A percentile compares a stretch with the other conserved stretches of the same genome.
Conservation (phyloP, 2,888 invertebrate genomes). For the Bugulina stolonifera region DNA sequence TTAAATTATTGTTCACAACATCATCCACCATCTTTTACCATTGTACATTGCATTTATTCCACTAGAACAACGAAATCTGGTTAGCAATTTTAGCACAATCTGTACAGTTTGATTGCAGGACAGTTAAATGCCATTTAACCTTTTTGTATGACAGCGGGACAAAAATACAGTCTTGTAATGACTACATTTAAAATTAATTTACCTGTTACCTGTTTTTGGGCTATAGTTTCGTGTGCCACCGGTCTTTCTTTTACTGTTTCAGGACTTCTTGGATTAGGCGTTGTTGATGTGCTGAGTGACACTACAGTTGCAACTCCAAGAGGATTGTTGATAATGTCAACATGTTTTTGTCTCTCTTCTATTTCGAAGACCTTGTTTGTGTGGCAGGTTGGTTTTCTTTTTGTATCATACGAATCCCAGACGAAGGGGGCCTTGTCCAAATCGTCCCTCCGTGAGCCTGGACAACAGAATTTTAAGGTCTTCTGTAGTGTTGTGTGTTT, state of each 20-base stretch:
- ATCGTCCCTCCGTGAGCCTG: not conserved
- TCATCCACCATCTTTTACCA: too few species aligned
- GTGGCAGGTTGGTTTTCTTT: not conserved
- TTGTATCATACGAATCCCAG: not conserved
- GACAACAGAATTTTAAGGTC: not conserved
- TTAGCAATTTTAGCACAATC: too few species aligned
- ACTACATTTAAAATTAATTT: too few species aligned
- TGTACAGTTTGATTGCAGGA: too few species aligned
- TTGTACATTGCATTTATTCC: too few species aligned
- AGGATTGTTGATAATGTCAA: conserved; percentile 22
- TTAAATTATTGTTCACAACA: too few species aligned
- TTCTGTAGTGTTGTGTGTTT: not conserved
- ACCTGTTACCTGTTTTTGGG: not conserved
- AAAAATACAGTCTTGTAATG: too few species aligned
- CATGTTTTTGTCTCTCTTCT: conserved; percentile 19
- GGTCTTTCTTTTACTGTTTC: not conserved
- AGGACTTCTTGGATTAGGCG: not conserved
- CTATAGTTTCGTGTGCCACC: not conserved
- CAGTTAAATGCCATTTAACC: too few species aligned
- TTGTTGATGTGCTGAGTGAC: not conserved
- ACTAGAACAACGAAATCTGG: too few species aligned
- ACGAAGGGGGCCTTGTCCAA: not conserved
- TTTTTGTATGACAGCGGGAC: too few species aligned
- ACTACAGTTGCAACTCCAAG: not conserved
- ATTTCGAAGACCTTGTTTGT: conserved; percentile 3